Evolutionary conservation across 2,888 invertebrate genomes (phyloP), one percentile per base, ranked within the genome.

Genomic region (Philereme vetulata): DNA sequence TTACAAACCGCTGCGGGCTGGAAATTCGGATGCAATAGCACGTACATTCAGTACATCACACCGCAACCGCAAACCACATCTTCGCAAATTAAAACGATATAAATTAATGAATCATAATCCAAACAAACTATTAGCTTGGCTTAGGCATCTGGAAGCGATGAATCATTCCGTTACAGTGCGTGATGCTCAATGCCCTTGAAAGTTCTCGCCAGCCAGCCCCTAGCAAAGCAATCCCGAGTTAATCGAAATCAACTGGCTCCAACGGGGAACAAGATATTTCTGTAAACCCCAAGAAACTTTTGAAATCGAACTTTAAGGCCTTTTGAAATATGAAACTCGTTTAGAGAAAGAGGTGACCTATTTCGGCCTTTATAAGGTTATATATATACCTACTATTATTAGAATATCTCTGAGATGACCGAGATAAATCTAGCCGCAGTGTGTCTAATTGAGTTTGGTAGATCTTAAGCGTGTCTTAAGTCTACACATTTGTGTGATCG

Each of bases 181-280:
- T 54, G 61, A 52, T 56, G 56, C 46, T 55, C 45, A 35, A 44
- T 45, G 60, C 66, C 73, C 67, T 70, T 66, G 67, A 73, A 72
- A 73, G 62, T 72, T 74, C 60, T 62, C 60, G 56, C 40, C 10
- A 43, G 35, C 40, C 61, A 47, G 38, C 45, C 61, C 68, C 71
- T 58, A 71, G 55, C 66, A 57, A 56, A 71, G 55, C 66, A 57
- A 68, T 65, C 70, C 72, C 68, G 54, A 64, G 62, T 68, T 77
- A 77, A 78, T 77, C 77, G 74, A 72, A 78, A 79, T 76, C 74
- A 77, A 74, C 70, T 71, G 65, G 65, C 66, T 71, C 71, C 66
- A 60, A 65, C 67, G 70, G 70, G 67, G 66, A 64, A 69, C 62
- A 68, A 70, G 69, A 66, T 56, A 55, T 65, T 66, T 66, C 47